A percentile compares a stretch with the other conserved stretches of the same genome.
Evolutionary conservation across 2,888 invertebrate species (phyloP).

Genomic region (Papilio protenor): DNA sequence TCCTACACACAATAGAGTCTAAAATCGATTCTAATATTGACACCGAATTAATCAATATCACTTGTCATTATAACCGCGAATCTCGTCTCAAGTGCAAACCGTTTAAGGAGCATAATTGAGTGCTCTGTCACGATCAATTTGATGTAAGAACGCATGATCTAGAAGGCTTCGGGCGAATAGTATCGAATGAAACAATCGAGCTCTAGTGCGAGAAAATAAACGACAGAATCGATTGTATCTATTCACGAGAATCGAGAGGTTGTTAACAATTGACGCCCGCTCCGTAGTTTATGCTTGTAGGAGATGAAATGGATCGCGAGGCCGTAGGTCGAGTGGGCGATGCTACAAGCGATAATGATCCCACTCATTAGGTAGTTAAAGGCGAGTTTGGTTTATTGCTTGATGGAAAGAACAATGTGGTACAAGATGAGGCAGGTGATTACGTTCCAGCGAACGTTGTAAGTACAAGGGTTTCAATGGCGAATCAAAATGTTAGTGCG

Average conservation of each 20-base stretch:
- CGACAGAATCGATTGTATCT: constrained; percentile 78
- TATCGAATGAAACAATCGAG: constrained; percentile 77
- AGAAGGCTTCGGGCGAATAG: constrained; percentile 59
- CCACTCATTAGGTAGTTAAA: constrained; percentile 48
- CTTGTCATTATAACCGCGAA: constrained; percentile 69
- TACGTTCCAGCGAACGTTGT: constrained; percentile 63
- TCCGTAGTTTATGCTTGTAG: constrained; percentile 76
- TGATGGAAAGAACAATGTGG: constrained; percentile 65
- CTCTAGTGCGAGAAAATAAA: constrained; percentile 76
- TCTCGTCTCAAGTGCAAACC: constrained; percentile 59
- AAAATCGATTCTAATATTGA: constrained; percentile 49
- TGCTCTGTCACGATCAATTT: constrained; percentile 58
- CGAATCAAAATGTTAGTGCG: constrained; percentile 35
- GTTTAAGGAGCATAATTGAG: constrained; percentile 61
- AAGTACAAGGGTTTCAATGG: constrained; percentile 54
- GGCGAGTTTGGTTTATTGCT: constrained; percentile 54
- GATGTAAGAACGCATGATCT: constrained; percentile 60
- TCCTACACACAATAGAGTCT: constrained; percentile 49
- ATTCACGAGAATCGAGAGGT: constrained; percentile 80
- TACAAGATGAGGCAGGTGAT: constrained; percentile 75
- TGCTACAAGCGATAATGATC: constrained; percentile 49
- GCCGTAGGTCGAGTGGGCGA: constrained; percentile 71
- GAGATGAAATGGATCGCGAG: constrained; percentile 81
- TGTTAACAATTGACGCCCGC: constrained; percentile 83
- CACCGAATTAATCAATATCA: constrained; percentile 63